These are phyloP conservation scores for Vespertilio murinus DNA, from an alignment of 2,797 vertebrate genomes.

Conservation along the genomic window DNA sequence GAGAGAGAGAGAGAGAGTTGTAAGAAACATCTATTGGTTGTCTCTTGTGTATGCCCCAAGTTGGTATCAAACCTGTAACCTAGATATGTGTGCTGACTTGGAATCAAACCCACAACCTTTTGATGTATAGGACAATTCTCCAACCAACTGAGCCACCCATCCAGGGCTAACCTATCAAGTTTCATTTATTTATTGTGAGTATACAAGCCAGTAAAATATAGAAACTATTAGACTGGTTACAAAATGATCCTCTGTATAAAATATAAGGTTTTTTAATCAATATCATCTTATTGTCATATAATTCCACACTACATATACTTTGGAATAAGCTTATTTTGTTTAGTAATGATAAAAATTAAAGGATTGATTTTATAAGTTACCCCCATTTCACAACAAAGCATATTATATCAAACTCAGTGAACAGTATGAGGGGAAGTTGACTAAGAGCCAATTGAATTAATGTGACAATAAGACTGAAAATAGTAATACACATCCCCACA, in stretches of 20 bases:
- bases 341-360: slow-evolving; percentile 19
- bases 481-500: background rate
- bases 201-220: slow-evolving; percentile 1
- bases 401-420: background rate
- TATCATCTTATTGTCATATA: slow-evolving; percentile 6
- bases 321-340: background rate
- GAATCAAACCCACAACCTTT: background rate
- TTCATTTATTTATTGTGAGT: background rate
- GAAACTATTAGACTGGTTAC: background rate
- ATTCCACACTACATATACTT: background rate
- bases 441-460: background rate
- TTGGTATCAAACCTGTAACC: too few species aligned
- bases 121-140: background rate
- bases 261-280: background rate
- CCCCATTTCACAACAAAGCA: background rate
- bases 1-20: background rate
- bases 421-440: background rate
- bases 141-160: background rate
- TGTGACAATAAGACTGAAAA: background rate
- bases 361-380: background rate
- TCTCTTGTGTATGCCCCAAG: too few species aligned
- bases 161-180: background rate
- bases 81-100: background rate
- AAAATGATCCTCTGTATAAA: background rate
- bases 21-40: background rate